Evolutionary conservation across 2,888 invertebrate species (phyloP).

Genomic region (Drosophila prostipennis): DNA sequence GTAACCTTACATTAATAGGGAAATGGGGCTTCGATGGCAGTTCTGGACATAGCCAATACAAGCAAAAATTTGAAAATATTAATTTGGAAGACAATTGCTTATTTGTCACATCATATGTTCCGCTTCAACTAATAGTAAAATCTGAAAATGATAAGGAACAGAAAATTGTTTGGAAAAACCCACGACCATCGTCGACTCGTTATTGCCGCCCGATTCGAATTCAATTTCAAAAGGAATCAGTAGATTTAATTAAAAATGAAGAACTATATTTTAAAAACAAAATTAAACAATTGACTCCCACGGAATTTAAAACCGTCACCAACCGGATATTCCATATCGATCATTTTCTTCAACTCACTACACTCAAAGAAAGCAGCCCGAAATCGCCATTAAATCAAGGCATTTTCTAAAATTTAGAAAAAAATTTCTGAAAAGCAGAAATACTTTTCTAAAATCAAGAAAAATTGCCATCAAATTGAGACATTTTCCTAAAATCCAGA

Average conservation of each 20-base stretch:
- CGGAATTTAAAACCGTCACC: slow-evolving; percentile 20
- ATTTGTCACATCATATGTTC: not conserved
- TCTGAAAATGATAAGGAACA: not conserved
- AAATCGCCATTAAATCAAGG: no score
- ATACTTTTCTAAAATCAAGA: no score
- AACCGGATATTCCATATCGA: slow-evolving; percentile 21
- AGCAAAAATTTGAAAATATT: not conserved
- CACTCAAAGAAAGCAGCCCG: no score
- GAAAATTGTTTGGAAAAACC: slow-evolving; percentile 15
- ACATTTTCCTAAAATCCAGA: no score
- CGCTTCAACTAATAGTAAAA: no score
- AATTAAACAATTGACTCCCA: slow-evolving; percentile 35
- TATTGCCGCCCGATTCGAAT: slow-evolving; percentile 21
- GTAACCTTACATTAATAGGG: not conserved
- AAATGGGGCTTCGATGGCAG: not conserved
- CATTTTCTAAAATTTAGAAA: no score
- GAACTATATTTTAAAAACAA: slow-evolving; percentile 30
- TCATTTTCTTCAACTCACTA: slow-evolving; percentile 41
- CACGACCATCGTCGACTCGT: slow-evolving; percentile 13
- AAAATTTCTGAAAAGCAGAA: no score
- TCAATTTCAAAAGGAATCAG: no score
- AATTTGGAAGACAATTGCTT: no score
- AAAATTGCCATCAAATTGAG: no score
- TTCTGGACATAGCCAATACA: not conserved
- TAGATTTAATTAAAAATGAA: slow-evolving; percentile 23